Evolutionary conservation across 2,888 invertebrate species (phyloP).

Genomic region (Oegoconia quadripuncta): DNA sequence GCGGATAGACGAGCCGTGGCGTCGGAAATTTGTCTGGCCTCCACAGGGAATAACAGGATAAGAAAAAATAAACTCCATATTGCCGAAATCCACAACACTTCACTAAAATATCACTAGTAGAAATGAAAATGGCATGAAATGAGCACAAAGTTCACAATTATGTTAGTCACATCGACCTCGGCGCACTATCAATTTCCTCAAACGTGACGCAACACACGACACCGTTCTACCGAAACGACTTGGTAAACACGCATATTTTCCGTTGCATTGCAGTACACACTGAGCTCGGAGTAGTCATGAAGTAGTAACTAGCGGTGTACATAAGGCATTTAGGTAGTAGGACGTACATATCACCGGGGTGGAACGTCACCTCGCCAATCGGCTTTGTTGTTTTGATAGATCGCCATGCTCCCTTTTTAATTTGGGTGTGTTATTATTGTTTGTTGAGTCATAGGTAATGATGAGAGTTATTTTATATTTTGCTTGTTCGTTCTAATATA

Average conservation of each 20-base stretch:
- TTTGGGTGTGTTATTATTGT: conserved; percentile 41
- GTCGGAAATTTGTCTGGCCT: conserved; percentile 73
- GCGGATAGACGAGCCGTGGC: conserved; percentile 69
- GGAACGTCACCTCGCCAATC: conserved; percentile 77
- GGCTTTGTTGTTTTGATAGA: conserved; percentile 78
- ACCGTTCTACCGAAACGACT: conserved; percentile 79
- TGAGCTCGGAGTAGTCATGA: conserved; percentile 79
- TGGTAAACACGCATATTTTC: conserved; percentile 80
- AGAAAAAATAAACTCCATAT: conserved; percentile 58
- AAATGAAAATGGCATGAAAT: conserved; percentile 48
- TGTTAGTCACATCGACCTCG: conserved; percentile 77
- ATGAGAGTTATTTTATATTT: not conserved
- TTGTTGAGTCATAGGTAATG: not conserved
- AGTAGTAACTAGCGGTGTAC: conserved; percentile 79
- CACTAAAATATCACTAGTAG: conserved; percentile 41
- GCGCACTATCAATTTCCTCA: conserved; percentile 77
- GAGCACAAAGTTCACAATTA: conserved; percentile 62
- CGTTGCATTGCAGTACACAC: conserved; percentile 80
- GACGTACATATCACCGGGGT: conserved; percentile 79
- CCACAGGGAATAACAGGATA: conserved; percentile 66
- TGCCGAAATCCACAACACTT: conserved; percentile 49
- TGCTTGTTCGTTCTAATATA: not conserved
- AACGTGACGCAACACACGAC: conserved; percentile 78
- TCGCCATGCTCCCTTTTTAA: conserved; percentile 71
- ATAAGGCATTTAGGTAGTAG: conserved; percentile 80